A percentile compares a stretch with the other conserved stretches of the same genome.
These are phyloP conservation scores for Zelostemma sp. DNA, from an alignment of 1,140 invertebrate genomes.

Conservation along the genomic window DNA sequence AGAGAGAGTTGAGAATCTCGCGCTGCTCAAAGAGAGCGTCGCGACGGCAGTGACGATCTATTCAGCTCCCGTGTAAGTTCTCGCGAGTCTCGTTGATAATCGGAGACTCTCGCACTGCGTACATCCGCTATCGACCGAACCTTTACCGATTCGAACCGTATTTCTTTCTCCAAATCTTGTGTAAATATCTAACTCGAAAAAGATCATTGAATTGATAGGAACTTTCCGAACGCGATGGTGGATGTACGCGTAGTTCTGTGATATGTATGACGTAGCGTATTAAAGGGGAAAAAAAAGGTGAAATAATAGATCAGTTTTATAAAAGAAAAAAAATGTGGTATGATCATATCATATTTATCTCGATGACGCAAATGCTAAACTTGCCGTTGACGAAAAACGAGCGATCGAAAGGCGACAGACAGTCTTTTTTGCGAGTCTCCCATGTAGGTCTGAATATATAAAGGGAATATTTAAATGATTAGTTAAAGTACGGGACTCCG, in stretches of 20 bases:
- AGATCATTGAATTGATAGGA: too few relatives aligned
- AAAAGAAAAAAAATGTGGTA: constrained; percentile 38
- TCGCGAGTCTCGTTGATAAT: constrained; percentile 39
- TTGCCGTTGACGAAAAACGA: constrained; percentile 41
- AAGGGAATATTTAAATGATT: constrained; percentile 22
- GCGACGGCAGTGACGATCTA: constrained; percentile 16
- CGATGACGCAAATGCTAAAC: constrained; percentile 40
- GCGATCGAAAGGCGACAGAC: constrained; percentile 14
- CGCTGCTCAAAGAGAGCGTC: background rate
- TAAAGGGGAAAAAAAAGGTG: constrained; percentile 49
- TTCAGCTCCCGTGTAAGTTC: constrained; percentile 34
- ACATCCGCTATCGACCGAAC: constrained; percentile 56
- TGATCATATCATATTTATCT: constrained; percentile 58
- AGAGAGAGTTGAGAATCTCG: constrained; percentile 7
- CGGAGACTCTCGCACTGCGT: constrained; percentile 66
- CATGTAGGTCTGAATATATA: constrained; percentile 35
- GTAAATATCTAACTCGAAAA: background rate
- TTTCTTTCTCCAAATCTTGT: background rate
- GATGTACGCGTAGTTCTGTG: constrained; percentile 70
- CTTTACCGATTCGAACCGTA: background rate
- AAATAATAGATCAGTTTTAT: constrained; percentile 65
- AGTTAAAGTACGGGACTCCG: constrained; percentile 30
- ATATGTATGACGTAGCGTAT: constrained; percentile 71
- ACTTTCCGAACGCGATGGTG: constrained; percentile 51
- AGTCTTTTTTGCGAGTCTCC: constrained; percentile 45